These are phyloP conservation scores for Elaphurus davidianus DNA, from an alignment of 2,113 vertebrate genomes.

Conservation along the genomic window DNA sequence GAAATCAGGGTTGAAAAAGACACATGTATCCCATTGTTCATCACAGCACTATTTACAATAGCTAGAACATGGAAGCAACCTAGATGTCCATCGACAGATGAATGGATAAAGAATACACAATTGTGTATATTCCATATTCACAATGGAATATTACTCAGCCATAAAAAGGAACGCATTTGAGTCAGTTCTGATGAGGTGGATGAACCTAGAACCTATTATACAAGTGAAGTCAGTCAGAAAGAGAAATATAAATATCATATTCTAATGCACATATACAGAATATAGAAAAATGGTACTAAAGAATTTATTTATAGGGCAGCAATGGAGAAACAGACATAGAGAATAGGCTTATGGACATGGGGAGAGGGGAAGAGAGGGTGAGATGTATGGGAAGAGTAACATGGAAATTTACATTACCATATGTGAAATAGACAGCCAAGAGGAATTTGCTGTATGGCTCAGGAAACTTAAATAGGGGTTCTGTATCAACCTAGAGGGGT, in stretches of 20 bases:
- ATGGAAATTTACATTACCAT: background rate
- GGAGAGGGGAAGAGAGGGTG: background rate
- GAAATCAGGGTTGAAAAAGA: background rate
- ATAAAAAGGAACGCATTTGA: background rate
- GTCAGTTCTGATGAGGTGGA: background rate
- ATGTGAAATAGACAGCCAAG: background rate
- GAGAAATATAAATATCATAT: background rate
- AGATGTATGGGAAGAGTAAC: background rate
- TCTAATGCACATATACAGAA: background rate
- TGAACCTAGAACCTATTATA: background rate
- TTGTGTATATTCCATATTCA: background rate
- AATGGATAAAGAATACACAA: background rate
- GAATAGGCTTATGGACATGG: background rate
- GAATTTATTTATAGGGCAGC: background rate
- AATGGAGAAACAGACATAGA: background rate
- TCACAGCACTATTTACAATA: background rate
- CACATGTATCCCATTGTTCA: background rate
- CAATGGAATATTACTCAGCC: background rate
- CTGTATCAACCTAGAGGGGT: background rate
- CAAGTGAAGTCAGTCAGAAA: background rate
- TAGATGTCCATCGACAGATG: background rate
- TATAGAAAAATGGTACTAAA: background rate
- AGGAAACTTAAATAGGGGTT: background rate
- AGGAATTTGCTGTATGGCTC: background rate
- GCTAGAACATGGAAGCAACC: background rate